Conservation (phyloP, 2,113 vertebrate genomes). For the Mesoclemmys tuberculata region DNA sequence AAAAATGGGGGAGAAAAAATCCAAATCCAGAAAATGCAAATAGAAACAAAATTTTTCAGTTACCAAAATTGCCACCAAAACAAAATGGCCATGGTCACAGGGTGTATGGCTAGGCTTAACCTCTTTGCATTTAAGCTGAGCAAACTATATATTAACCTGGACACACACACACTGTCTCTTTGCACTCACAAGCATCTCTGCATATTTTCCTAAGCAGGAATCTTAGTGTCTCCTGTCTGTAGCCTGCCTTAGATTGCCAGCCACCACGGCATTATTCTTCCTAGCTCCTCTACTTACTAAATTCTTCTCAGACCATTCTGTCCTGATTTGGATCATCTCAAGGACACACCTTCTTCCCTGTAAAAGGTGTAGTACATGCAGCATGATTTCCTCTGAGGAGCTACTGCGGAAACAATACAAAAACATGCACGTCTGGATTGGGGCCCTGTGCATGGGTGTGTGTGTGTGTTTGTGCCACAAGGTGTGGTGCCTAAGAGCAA, state of each 20-base stretch:
- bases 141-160: background rate
- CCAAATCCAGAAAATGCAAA: background rate
- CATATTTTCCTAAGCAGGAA: background rate
- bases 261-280: background rate
- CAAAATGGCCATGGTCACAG: background rate
- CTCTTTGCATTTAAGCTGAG: accelerated
- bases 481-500: background rate
- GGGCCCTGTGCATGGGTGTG: too few species aligned
- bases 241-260: background rate
- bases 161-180: background rate
- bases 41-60: accelerated
- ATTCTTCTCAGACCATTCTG: background rate
- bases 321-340: background rate
- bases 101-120: accelerated
- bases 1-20: background rate
- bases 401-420: background rate
- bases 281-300: background rate
- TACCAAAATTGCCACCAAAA: background rate
- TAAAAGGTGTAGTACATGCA: background rate
- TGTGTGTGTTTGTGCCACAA: too few species aligned
- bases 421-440: background rate
- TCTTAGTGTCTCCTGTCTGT: background rate
- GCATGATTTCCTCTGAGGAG: background rate
- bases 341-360: background rate
- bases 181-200: background rate